A percentile compares a stretch with the other conserved stretches of the same genome.
phyloP scores from a whole-genome alignment of 1,140 invertebrate species.

The Aphis craccivora region DNA sequence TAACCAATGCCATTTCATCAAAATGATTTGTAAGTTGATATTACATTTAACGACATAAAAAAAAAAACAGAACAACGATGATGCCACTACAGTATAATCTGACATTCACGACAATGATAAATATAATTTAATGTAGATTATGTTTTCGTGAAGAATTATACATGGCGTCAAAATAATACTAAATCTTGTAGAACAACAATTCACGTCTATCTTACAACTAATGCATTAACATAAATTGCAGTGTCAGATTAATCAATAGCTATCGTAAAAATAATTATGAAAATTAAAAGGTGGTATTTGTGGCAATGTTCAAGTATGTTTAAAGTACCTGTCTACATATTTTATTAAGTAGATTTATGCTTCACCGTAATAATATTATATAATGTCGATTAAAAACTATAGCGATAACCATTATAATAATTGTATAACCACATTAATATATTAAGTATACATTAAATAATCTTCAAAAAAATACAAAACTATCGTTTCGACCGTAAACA shows the following conservation, averaged over 20 bases:
- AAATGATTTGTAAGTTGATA: not conserved
- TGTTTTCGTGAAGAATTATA: not conserved
- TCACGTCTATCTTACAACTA: not conserved
- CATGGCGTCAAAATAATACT: not conserved
- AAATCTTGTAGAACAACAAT: not conserved
- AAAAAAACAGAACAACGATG: not conserved
- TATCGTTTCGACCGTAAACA: not conserved
- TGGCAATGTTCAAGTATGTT: not conserved
- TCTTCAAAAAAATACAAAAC: no score
- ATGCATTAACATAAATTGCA: not conserved
- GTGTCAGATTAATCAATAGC: not conserved
- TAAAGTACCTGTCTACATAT: not conserved
- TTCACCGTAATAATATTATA: not conserved
- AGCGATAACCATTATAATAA: not conserved
- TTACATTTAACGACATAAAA: not conserved
- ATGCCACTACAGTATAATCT: not conserved
- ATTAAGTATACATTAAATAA: not conserved
- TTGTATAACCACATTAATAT: not conserved
- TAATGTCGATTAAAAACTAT: not conserved
- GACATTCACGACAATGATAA: not conserved
- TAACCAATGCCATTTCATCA: not conserved
- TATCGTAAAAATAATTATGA: not conserved
- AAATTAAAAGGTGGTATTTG: not conserved
- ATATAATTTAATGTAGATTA: not conserved
- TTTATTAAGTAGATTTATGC: not conserved